Conservation (phyloP, 2,797 vertebrate species). For the Myotis pilosus region DNA sequence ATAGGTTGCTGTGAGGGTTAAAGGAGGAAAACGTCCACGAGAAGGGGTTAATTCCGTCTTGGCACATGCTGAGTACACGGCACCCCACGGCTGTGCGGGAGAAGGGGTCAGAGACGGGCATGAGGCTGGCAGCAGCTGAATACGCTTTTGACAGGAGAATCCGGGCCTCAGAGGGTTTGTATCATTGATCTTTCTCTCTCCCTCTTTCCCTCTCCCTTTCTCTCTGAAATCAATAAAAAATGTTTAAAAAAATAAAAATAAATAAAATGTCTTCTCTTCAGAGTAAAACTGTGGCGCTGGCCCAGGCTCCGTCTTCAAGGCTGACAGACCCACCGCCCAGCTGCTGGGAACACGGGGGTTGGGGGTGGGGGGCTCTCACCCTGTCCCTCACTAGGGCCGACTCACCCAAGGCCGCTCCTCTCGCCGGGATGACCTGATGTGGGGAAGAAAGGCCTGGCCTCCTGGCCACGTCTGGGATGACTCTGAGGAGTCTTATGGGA, state of each 20-base stretch:
- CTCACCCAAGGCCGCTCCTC: background rate
- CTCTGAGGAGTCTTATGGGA: background rate
- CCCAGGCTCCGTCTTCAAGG: background rate
- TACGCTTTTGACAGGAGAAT: background rate
- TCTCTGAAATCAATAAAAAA: too few relatives aligned
- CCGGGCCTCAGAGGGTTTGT: background rate
- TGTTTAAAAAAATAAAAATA: too few relatives aligned
- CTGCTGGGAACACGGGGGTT: background rate
- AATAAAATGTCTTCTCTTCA: background rate
- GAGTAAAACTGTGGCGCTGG: background rate
- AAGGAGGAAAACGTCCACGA: too few relatives aligned
- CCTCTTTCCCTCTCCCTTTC: background rate
- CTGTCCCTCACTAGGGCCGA: background rate
- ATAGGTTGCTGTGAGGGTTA: background rate
- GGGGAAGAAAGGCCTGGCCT: background rate
- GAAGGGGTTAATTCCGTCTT: background rate
- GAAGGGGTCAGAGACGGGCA: background rate
- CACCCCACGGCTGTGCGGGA: background rate
- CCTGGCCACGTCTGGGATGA: background rate
- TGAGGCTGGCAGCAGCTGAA: background rate
- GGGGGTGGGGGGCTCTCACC: background rate
- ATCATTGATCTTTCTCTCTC: background rate
- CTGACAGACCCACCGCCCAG: background rate
- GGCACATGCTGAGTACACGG: background rate
- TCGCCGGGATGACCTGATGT: background rate